These are phyloP conservation scores for Glyptemys insculpta DNA, from an alignment of 2,797 vertebrate species.

Conservation along the genomic window DNA sequence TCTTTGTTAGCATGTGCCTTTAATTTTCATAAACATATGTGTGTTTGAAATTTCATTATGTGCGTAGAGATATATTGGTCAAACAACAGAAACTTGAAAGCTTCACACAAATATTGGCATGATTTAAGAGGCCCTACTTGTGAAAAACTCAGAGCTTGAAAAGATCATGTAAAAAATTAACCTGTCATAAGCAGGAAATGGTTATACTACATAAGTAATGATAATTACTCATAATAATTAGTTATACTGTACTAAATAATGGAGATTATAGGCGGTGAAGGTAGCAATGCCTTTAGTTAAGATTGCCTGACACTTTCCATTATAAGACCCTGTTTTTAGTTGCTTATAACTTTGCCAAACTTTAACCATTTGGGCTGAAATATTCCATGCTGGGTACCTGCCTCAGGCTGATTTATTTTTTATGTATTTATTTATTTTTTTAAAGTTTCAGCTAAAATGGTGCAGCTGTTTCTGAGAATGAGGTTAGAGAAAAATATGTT, in stretches of 20 bases:
- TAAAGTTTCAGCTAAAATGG: background rate
- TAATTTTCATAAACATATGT: background rate
- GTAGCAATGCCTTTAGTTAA: background rate
- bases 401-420: background rate
- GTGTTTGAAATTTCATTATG: background rate
- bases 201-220: background rate
- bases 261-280: background rate
- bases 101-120: background rate
- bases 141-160: background rate
- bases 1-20: background rate
- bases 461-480: background rate
- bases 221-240: background rate
- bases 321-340: background rate
- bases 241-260: background rate
- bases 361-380: background rate
- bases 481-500: background rate
- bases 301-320: background rate
- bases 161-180: background rate
- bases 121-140: background rate
- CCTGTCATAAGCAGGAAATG: background rate
- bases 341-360: background rate
- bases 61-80: background rate
- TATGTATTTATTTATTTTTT: background rate
- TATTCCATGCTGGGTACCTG: background rate
- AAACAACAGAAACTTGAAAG: background rate